These are phyloP conservation scores for Deilephila porcellus DNA, from an alignment of 2,888 invertebrate genomes.

Conservation along the genomic window DNA sequence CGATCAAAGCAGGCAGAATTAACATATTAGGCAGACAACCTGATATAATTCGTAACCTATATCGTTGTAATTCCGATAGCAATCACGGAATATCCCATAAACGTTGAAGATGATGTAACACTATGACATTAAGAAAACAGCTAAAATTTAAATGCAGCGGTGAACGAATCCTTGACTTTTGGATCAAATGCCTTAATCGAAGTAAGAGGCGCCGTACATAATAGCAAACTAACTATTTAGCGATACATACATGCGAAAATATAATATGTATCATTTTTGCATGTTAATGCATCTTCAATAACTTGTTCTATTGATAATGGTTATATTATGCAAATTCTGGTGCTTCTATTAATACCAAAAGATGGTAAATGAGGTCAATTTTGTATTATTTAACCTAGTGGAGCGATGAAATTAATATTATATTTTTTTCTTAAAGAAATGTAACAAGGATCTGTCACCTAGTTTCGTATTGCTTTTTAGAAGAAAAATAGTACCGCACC, in stretches of 20 bases:
- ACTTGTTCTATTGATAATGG: no score
- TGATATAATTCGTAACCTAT: neutral
- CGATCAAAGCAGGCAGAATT: neutral
- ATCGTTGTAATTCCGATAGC: neutral
- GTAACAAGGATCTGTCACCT: no score
- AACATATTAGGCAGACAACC: neutral
- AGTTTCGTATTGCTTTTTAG: no score
- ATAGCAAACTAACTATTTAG: neutral
- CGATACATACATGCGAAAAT: neutral
- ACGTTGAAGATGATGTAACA: neutral
- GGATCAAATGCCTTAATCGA: conserved; percentile 17
- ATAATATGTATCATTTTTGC: conserved; percentile 17
- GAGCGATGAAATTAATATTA: no score
- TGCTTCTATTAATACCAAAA: no score
- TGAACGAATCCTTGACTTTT: conserved; percentile 24
- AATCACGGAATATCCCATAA: conserved; percentile 13
- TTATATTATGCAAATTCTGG: no score
- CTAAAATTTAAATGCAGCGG: conserved; percentile 19
- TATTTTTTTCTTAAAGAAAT: no score
- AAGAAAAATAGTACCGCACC: no score
- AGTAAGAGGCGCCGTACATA: conserved; percentile 17
- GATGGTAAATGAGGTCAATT: no score
- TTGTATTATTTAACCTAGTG: no score
- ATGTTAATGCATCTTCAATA: neutral
- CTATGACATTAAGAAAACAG: conserved; percentile 19